Evolutionary conservation across 35 echinoderm and acorn worm species (phyloP).

Genomic region (Holothuria glaberrima): DNA sequence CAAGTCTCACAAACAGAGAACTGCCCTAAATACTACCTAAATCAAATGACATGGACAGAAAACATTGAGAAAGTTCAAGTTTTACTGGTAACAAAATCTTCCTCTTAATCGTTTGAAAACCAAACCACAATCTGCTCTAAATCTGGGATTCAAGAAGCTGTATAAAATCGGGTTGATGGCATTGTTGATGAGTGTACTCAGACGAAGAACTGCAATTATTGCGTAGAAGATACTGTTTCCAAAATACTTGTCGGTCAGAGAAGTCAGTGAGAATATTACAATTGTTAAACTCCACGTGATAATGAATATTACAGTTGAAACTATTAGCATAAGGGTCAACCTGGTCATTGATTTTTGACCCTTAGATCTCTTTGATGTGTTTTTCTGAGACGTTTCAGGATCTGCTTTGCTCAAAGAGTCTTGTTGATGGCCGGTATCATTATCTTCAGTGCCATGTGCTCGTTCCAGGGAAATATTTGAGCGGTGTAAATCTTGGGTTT

Average conservation of each 20-base stretch:
- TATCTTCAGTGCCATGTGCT: background rate
- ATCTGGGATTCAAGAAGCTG: slow-evolving; percentile 43
- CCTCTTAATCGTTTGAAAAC: slow-evolving; percentile 30
- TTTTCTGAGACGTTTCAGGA: background rate
- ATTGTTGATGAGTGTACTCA: background rate
- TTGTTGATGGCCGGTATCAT: background rate
- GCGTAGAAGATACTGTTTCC: slow-evolving; percentile 21
- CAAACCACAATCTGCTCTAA: slow-evolving; percentile 22
- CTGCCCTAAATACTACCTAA: too few relatives aligned
- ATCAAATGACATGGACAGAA: too few relatives aligned
- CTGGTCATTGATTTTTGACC: background rate
- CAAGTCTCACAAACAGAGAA: too few relatives aligned
- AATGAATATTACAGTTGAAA: slow-evolving; percentile 32
- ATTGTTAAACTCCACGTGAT: slow-evolving; percentile 17
- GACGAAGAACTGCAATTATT: background rate
- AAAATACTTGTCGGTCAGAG: background rate
- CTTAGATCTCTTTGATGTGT: background rate
- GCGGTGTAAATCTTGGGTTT: background rate
- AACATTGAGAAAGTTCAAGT: too few relatives aligned
- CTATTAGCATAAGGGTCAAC: slow-evolving; percentile 27
- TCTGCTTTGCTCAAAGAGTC: background rate
- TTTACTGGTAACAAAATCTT: background rate
- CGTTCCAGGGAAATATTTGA: background rate
- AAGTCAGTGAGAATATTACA: background rate
- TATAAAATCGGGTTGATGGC: slow-evolving; percentile 31